Evolutionary conservation across 2,888 invertebrate genomes (phyloP).

Genomic region (Agriopis aurantiaria): DNA sequence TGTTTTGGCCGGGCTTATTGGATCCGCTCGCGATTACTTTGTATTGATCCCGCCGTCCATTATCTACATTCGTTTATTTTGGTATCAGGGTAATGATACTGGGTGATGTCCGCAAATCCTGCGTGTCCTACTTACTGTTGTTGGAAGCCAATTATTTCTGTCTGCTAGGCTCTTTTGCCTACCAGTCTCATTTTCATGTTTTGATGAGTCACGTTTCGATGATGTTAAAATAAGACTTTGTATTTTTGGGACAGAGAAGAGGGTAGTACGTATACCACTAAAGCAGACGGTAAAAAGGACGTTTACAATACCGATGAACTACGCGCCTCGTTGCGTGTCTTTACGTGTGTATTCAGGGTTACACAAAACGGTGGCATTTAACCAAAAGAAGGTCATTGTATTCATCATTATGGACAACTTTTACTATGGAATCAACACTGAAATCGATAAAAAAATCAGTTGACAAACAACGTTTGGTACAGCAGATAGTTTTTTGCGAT

Average conservation of each 20-base stretch:
- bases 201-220: background rate
- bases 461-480: no score
- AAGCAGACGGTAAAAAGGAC: no score
- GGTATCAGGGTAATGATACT: slow-evolving; percentile 80
- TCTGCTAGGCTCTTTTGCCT: slow-evolving; percentile 9
- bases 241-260: background rate
- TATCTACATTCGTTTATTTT: slow-evolving; percentile 85
- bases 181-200: slow-evolving; percentile 1
- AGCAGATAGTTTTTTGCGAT: no score
- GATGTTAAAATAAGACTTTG: background rate
- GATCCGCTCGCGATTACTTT: slow-evolving; percentile 85
- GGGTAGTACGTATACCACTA: background rate
- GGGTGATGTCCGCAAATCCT: slow-evolving; percentile 73
- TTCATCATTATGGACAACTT: no score
- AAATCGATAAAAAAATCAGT: no score
- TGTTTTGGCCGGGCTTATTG: slow-evolving; percentile 84
- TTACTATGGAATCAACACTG: no score
- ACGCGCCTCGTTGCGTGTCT: no score
- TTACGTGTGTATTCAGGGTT: no score
- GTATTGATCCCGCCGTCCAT: slow-evolving; percentile 85
- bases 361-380: no score
- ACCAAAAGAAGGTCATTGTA: no score
- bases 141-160: slow-evolving; percentile 25
- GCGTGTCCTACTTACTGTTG: slow-evolving; percentile 49
- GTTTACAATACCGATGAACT: no score